Conservation (phyloP, 2,888 invertebrate species). For the Phania funesta region DNA sequence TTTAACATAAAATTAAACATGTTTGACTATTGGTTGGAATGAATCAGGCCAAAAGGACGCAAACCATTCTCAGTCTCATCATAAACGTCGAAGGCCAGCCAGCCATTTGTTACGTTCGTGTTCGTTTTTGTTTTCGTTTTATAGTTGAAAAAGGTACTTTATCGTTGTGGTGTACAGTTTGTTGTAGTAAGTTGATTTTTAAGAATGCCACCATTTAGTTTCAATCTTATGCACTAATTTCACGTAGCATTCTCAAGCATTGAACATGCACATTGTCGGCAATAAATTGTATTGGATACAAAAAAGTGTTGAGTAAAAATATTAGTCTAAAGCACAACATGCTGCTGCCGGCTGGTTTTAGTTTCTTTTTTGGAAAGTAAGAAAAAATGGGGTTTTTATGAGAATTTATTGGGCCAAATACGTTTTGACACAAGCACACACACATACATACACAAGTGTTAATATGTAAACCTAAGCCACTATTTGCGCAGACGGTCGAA, state of each 20-base stretch:
- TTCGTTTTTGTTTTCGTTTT: background rate
- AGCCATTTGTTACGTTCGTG: background rate
- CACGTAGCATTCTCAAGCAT: slow-evolving; percentile 6
- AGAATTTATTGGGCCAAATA: no score
- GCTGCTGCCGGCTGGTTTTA: background rate
- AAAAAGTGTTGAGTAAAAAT: background rate
- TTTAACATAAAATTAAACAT: slow-evolving; percentile 14
- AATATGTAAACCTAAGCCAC: background rate
- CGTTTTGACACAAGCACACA: background rate
- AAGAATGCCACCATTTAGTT: slow-evolving; percentile 41
- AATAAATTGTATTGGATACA: slow-evolving; percentile 23
- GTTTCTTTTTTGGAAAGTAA: background rate
- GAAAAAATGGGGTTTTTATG: background rate
- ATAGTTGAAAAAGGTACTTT: background rate
- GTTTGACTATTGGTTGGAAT: background rate
- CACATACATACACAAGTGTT: background rate
- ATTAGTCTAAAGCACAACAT: slow-evolving; percentile 13
- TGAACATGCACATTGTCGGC: slow-evolving; percentile 27
- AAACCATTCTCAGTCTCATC: slow-evolving; percentile 11
- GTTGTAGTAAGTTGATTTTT: background rate
- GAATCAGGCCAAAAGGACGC: slow-evolving; percentile 10
- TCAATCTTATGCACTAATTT: slow-evolving; percentile 55
- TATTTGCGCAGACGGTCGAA: background rate
- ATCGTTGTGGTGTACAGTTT: background rate
- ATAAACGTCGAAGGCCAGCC: slow-evolving; percentile 34